Evolutionary conservation across 2,888 invertebrate species (phyloP), one percentile per base, ranked within the genome.

Genomic region (Lithophane semibrunnea): DNA sequence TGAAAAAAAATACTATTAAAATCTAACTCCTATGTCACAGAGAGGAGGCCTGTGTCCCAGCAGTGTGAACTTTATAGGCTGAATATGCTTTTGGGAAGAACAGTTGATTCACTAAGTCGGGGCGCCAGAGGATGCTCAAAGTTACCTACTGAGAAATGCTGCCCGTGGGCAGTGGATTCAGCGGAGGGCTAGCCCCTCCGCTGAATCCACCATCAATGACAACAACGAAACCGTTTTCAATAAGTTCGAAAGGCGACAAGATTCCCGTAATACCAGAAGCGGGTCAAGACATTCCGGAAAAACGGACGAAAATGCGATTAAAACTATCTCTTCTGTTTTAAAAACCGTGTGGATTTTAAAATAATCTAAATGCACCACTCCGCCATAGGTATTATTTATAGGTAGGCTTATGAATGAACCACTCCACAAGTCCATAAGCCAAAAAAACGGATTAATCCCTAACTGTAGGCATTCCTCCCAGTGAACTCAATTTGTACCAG

Each of bases 401-500:
- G 0, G 10, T 54, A 54, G 54, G n/a, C 3, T 49, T 21, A 44
- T 44, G 29, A 21, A 44, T 44, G 29, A 16, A 21, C 3, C 5
- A 61, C 75, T 75, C 18, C 5, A n/a, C 24, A 49, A 56, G 37
- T 37, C 37, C 37, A 0, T 5, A 37, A 37, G 13, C 18, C 42
- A 49, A 49, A 42, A n/a, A 42, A 56, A 49, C 8, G 18, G n/a
- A 58, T 58, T 58, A 24, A n/a, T 52, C 7, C 9, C 3, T 66
- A 49, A 58, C 21, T 29, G n/a, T 12, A 49, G 3, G 24, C 13
- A 16, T n/a, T 52, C 16, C 21, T 49, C 42, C 5, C 70, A 42
- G 29, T 5, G 16, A 63, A 56, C 8, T 49, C n/a, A 69, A 77
- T 79, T 64, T 37, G 16, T 49, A 58, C 42, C 71, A 58, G 21